Evolutionary conservation across 2,113 vertebrate genomes (phyloP).

Genomic region (Vidua macroura): DNA sequence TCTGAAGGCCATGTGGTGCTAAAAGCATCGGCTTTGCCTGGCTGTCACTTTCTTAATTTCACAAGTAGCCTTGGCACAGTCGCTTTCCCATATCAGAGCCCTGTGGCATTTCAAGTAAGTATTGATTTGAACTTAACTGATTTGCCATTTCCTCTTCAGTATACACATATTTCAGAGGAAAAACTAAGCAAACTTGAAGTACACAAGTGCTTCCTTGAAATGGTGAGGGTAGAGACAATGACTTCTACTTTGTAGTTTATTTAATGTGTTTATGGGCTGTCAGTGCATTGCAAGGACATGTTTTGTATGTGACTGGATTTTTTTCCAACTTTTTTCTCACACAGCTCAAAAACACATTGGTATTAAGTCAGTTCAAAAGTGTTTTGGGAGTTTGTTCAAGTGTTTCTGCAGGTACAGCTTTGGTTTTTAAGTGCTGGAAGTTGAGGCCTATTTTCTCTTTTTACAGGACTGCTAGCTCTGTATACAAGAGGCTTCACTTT

Average conservation of each 20-base stretch:
- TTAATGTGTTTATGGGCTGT: neutral
- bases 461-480: neutral
- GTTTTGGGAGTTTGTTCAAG: neutral
- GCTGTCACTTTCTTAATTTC: constrained; percentile 19
- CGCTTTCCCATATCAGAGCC: neutral
- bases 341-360: neutral
- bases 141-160: neutral
- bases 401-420: neutral
- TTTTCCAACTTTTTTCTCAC: neutral
- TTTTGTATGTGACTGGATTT: neutral
- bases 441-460: neutral
- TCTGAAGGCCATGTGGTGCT: neutral
- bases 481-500: neutral
- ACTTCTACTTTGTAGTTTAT: neutral
- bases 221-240: neutral
- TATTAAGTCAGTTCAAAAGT: neutral
- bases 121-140: neutral
- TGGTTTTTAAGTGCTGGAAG: neutral
- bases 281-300: neutral
- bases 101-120: neutral
- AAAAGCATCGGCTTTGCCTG: constrained; percentile 15
- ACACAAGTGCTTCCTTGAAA: neutral
- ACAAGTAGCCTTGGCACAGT: neutral
- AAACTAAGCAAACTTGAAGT: neutral
- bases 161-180: neutral